Evolutionary conservation across 1,140 invertebrate genomes (phyloP).

Genomic region (Polyergus mexicanus): DNA sequence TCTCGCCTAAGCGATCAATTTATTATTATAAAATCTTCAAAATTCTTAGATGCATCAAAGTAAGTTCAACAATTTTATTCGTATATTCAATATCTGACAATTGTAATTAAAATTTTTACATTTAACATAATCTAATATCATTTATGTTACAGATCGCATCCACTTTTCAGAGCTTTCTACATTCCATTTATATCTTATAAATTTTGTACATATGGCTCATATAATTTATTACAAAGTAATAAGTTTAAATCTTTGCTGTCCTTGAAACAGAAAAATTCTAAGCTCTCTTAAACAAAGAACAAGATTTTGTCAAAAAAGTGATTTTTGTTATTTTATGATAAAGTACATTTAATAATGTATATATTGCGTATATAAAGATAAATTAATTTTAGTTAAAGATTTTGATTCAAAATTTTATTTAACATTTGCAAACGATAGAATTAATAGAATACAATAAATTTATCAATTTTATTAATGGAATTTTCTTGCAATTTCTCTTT

Average conservation of each 20-base stretch:
- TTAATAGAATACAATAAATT: neutral
- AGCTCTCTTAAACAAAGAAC: constrained; percentile 65
- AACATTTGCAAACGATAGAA: neutral
- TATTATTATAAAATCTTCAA: constrained; percentile 90
- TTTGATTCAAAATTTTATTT: neutral
- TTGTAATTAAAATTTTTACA: neutral
- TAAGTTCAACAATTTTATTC: constrained; percentile 77
- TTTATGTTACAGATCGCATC: constrained; percentile 89
- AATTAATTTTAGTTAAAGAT: constrained; percentile 16
- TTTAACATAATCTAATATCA: constrained; percentile 43
- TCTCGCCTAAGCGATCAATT: constrained; percentile 91
- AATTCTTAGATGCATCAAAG: constrained; percentile 93
- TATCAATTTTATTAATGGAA: too few species aligned
- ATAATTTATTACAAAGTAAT: constrained; percentile 92
- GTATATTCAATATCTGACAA: constrained; percentile 30
- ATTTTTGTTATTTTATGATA: constrained; percentile 23
- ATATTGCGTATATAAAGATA: neutral
- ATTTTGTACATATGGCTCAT: constrained; percentile 91
- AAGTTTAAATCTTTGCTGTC: constrained; percentile 79
- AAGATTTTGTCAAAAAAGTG: constrained; percentile 36
- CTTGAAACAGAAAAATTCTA: constrained; percentile 73
- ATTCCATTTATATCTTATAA: constrained; percentile 93
- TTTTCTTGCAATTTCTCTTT: too few species aligned
- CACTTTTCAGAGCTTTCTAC: constrained; percentile 95
- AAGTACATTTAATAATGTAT: constrained; percentile 12